phyloP scores from a whole-genome alignment of 2,888 invertebrate genomes.

The Hirtodrosophila confusa region DNA sequence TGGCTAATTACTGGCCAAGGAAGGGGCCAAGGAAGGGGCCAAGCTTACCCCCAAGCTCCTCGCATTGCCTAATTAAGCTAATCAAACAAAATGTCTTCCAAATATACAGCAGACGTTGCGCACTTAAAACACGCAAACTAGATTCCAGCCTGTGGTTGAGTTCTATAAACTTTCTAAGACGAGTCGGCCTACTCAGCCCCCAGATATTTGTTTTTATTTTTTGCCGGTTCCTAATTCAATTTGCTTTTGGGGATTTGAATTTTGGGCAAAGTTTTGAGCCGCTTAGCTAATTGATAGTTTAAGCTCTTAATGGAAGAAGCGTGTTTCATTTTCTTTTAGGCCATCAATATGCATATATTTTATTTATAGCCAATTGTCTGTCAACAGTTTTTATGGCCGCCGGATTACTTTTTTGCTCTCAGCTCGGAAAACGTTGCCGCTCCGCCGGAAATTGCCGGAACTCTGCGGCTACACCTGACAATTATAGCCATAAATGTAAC shows the following conservation, averaged over 20 bases:
- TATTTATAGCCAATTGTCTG: constrained; percentile 31
- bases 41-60: neutral
- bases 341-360: constrained; percentile 29
- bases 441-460: constrained; percentile 71
- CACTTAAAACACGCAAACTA: constrained; percentile 43
- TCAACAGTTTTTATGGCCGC: constrained; percentile 53
- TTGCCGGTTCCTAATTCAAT: constrained; percentile 34
- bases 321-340: constrained; percentile 27
- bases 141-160: constrained; percentile 9
- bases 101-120: constrained; percentile 26
- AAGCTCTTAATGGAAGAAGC: constrained; percentile 71
- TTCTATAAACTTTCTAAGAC: constrained; percentile 23
- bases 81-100: constrained; percentile 51
- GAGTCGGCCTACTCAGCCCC: neutral
- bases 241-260: constrained; percentile 25
- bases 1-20: constrained; percentile 17
- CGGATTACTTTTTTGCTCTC: constrained; percentile 32
- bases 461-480: constrained; percentile 68
- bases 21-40: constrained; percentile 7
- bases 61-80: constrained; percentile 42
- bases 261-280: constrained; percentile 32
- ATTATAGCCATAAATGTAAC: constrained; percentile 63
- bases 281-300: constrained; percentile 58
- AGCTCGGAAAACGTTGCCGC: constrained; percentile 22
- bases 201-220: constrained; percentile 1